Conservation (phyloP, 2,888 invertebrate genomes). For the Tachystola acroxantha region DNA sequence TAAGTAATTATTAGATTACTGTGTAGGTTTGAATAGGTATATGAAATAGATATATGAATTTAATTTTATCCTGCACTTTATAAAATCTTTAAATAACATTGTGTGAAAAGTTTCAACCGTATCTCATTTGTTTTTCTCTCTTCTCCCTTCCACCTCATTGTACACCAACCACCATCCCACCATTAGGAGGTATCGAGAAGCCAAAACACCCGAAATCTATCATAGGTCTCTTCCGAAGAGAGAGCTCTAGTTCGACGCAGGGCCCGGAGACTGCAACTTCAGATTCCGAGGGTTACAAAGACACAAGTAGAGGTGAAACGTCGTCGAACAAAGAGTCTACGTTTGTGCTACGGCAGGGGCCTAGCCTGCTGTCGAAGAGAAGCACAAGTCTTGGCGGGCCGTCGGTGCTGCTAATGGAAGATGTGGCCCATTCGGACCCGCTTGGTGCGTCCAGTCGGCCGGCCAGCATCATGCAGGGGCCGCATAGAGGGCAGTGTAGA, state of each 20-base stretch:
- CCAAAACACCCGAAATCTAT: constrained; percentile 91
- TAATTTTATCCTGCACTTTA: constrained; percentile 9
- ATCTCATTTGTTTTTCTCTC: constrained; percentile 50
- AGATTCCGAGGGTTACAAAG: constrained; percentile 75
- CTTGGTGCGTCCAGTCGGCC: constrained; percentile 80
- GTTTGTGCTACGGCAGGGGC: constrained; percentile 45
- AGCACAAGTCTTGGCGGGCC: constrained; percentile 68
- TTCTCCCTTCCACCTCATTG: constrained; percentile 36
- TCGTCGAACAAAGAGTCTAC: constrained; percentile 57
- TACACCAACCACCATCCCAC: constrained; percentile 27
- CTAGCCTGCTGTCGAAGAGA: constrained; percentile 62
- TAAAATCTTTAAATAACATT: constrained; percentile 22
- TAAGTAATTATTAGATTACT: too few relatives aligned
- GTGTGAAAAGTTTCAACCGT: constrained; percentile 19
- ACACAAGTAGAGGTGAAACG: constrained; percentile 59
- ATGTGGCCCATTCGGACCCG: constrained; percentile 78
- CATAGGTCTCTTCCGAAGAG: constrained; percentile 92
- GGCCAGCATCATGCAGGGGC: constrained; percentile 78
- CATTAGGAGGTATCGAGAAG: constrained; percentile 89
- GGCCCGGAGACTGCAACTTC: constrained; percentile 74
- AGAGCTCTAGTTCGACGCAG: constrained; percentile 86
- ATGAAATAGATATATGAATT: too few relatives aligned
- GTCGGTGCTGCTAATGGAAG: constrained; percentile 80
- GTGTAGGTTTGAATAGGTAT: too few relatives aligned
- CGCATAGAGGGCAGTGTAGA: constrained; percentile 82